These are phyloP conservation scores for Decapterus maruadsi DNA, from an alignment of 2,797 vertebrate genomes.

Conservation along the genomic window DNA sequence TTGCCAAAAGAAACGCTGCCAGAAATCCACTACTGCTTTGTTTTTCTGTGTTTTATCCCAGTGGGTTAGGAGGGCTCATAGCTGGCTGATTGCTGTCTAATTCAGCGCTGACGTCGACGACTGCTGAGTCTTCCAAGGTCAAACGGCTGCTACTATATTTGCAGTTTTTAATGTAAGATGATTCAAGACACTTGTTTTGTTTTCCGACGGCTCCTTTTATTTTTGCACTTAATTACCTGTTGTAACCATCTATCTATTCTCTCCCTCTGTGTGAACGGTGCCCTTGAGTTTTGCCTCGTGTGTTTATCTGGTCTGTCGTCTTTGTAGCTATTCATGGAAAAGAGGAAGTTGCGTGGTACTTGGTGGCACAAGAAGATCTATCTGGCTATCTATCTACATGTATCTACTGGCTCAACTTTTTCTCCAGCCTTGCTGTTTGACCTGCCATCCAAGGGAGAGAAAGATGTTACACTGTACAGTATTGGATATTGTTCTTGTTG, in stretches of 20 bases:
- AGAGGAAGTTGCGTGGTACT: background rate
- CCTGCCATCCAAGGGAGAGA: slow-evolving; percentile 34
- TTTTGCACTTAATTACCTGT: slow-evolving; percentile 4
- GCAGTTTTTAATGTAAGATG: slow-evolving; percentile 36
- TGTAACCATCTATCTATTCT: background rate
- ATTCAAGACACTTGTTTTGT: slow-evolving; percentile 6
- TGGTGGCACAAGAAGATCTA: background rate
- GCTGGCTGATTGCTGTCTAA: slow-evolving; percentile 70
- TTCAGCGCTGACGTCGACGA: slow-evolving; percentile 56
- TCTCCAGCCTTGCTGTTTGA: slow-evolving; percentile 20
- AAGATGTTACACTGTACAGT: slow-evolving; percentile 30
- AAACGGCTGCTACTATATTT: slow-evolving; percentile 51
- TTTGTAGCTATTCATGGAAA: background rate
- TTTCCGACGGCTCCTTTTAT: slow-evolving; percentile 6
- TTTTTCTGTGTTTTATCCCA: slow-evolving; percentile 66
- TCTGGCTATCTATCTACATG: background rate
- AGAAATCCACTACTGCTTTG: slow-evolving; percentile 62
- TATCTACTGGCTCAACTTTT: background rate
- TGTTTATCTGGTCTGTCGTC: background rate
- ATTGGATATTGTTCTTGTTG: slow-evolving; percentile 42
- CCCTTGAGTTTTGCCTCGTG: background rate
- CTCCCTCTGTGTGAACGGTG: background rate
- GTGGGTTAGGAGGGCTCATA: slow-evolving; percentile 56
- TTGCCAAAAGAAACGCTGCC: slow-evolving; percentile 68
- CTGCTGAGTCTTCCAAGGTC: slow-evolving; percentile 44